A percentile compares a stretch with the other conserved stretches of the same genome.
Conservation (phyloP, 2,113 vertebrate species). For the Hydropotes inermis region DNA sequence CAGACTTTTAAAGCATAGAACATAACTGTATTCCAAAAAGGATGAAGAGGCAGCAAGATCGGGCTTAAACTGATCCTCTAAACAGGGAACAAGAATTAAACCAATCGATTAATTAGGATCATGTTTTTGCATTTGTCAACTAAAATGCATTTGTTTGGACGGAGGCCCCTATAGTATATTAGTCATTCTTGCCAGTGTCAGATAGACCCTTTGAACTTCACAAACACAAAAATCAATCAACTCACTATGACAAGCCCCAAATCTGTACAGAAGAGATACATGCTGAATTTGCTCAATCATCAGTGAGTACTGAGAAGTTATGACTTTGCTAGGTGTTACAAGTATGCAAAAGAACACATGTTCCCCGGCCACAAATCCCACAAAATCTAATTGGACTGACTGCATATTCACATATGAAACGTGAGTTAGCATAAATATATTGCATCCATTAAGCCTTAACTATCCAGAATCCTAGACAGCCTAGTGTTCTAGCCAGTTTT, state of each 20-base stretch:
- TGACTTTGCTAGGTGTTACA: neutral
- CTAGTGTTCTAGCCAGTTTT: neutral
- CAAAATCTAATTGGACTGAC: neutral
- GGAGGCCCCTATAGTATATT: neutral
- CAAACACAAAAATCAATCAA: conserved; percentile 36
- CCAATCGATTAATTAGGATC: neutral
- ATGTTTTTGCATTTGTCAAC: neutral
- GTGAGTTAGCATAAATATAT: neutral
- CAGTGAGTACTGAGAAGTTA: neutral
- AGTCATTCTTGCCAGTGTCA: neutral
- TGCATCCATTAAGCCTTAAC: neutral
- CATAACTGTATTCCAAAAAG: neutral
- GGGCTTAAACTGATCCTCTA: neutral
- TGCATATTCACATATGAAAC: neutral
- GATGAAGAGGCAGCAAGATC: neutral
- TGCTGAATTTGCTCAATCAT: conserved; percentile 23
- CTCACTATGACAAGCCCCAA: neutral
- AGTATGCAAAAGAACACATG: neutral
- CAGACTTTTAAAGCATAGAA: conserved; percentile 16
- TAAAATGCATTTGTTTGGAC: conserved; percentile 8
- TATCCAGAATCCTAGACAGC: neutral
- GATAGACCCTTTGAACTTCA: neutral
- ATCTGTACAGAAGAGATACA: neutral
- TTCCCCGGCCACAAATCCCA: neutral
- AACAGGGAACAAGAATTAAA: neutral